These are phyloP conservation scores for Anagyrus pseudococci DNA, from an alignment of 2,888 invertebrate species.

Conservation along the genomic window DNA sequence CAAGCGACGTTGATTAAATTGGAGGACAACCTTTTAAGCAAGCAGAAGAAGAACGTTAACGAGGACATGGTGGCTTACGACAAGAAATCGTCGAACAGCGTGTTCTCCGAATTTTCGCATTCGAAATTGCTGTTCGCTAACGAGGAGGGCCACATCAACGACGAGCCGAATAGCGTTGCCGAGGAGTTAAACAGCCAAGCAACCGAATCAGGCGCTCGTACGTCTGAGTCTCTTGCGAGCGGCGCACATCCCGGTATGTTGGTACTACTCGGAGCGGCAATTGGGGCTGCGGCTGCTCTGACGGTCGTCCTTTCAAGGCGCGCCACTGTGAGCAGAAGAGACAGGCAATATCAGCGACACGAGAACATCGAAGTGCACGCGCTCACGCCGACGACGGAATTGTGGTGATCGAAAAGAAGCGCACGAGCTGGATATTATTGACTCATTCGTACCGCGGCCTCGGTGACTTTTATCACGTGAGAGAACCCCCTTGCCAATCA, in stretches of 20 bases:
- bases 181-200: slow-evolving; percentile 52
- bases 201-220: slow-evolving; percentile 50
- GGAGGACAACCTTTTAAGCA: neutral
- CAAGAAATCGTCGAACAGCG: slow-evolving; percentile 22
- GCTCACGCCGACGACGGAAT: slow-evolving; percentile 69
- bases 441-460: slow-evolving; percentile 23
- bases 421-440: slow-evolving; percentile 23
- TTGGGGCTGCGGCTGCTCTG: slow-evolving; percentile 66
- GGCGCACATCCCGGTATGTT: slow-evolving; percentile 67
- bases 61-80: slow-evolving; percentile 5
- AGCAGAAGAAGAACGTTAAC: neutral
- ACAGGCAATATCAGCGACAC: slow-evolving; percentile 52
- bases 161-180: slow-evolving; percentile 48
- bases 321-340: slow-evolving; percentile 51
- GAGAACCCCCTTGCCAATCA: no score
- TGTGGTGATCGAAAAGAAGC: slow-evolving; percentile 70
- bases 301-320: slow-evolving; percentile 62
- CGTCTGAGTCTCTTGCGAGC: slow-evolving; percentile 48
- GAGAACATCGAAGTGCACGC: slow-evolving; percentile 70
- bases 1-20: slow-evolving; percentile 1
- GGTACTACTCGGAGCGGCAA: slow-evolving; percentile 66
- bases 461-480: slow-evolving; percentile 18
- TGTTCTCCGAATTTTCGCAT: slow-evolving; percentile 19
- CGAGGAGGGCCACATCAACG: slow-evolving; percentile 8
- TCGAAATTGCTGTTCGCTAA: slow-evolving; percentile 29